A percentile compares a stretch with the other conserved stretches of the same genome.
Conservation (phyloP, 2,888 invertebrate genomes). For the Eurytoma adleriae region DNA sequence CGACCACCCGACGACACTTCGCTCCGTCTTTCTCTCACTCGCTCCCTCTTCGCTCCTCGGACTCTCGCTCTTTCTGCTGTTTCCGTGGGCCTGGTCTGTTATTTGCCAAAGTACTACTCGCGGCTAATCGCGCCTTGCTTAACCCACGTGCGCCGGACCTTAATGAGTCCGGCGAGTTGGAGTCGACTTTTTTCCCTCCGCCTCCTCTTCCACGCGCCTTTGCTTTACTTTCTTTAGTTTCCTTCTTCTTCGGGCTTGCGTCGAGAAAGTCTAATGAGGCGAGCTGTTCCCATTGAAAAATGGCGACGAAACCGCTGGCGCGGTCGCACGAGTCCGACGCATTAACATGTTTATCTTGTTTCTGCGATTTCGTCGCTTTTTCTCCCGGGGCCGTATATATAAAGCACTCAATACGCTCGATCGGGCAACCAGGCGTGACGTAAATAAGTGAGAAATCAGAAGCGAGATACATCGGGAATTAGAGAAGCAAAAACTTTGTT, state of each 20-base stretch:
- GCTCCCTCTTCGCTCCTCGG: not conserved
- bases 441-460: constrained; percentile 25
- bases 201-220: not conserved
- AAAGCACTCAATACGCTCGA: not conserved
- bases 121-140: constrained; percentile 41
- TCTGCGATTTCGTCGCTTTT: constrained; percentile 31
- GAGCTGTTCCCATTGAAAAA: not conserved
- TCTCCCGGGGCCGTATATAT: not conserved
- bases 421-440: constrained; percentile 27
- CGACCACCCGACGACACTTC: constrained; percentile 19
- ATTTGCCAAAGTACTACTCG: constrained; percentile 43
- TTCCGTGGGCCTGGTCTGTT: constrained; percentile 33
- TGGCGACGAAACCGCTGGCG: not conserved
- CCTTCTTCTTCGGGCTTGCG: not conserved
- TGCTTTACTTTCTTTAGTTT: not conserved
- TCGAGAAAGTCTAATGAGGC: constrained; percentile 22
- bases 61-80: constrained; percentile 3
- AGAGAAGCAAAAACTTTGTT: constrained; percentile 23
- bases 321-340: not conserved
- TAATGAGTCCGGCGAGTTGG: constrained; percentile 37
- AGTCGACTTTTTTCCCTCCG: not conserved
- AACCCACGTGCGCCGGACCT: constrained; percentile 26
- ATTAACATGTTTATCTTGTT: constrained; percentile 46
- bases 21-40: not conserved
- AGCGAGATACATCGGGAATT: constrained; percentile 15